Evolutionary conservation across 92 coral and sea anemone species (phyloP).

Genomic region (Paragorgia papillata): DNA sequence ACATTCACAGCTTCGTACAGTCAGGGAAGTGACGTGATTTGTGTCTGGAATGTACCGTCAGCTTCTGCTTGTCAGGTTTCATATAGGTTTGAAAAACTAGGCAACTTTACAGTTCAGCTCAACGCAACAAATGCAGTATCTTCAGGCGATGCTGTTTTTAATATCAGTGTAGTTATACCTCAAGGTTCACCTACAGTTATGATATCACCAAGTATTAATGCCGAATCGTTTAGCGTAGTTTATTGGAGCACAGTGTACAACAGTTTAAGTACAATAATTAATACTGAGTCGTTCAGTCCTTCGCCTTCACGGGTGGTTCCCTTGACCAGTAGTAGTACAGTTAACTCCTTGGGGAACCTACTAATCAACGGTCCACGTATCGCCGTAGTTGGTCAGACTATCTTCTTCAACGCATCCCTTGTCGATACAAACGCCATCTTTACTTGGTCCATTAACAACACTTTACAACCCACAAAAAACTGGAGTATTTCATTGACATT

Average conservation of each 20-base stretch:
- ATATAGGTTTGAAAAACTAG: not conserved
- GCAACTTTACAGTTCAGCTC: not conserved
- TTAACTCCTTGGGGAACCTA: not conserved
- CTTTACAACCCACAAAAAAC: not conserved
- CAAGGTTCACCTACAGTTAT: not conserved
- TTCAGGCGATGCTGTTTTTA: not conserved
- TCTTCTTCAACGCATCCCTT: not conserved
- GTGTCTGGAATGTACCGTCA: not conserved
- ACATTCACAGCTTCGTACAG: not conserved
- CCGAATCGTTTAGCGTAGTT: too few species aligned
- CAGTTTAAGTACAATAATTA: too few species aligned
- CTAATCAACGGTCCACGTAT: constrained; percentile 5
- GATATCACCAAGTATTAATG: not conserved
- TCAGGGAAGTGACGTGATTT: constrained; percentile 25
- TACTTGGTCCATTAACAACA: constrained; percentile 14
- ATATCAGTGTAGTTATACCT: constrained; percentile 1
- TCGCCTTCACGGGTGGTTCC: not conserved
- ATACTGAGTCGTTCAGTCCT: too few species aligned
- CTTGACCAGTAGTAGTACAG: not conserved
- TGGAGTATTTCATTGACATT: constrained; percentile 28
- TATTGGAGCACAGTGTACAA: too few species aligned
- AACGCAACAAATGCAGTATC: constrained; percentile 1
- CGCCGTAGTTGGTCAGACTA: not conserved
- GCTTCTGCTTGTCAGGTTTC: not conserved
- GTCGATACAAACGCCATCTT: not conserved